Base-by-base conservation (phyloP, 2,113 vertebrate genomes). In the Silurus asotus region DNA sequence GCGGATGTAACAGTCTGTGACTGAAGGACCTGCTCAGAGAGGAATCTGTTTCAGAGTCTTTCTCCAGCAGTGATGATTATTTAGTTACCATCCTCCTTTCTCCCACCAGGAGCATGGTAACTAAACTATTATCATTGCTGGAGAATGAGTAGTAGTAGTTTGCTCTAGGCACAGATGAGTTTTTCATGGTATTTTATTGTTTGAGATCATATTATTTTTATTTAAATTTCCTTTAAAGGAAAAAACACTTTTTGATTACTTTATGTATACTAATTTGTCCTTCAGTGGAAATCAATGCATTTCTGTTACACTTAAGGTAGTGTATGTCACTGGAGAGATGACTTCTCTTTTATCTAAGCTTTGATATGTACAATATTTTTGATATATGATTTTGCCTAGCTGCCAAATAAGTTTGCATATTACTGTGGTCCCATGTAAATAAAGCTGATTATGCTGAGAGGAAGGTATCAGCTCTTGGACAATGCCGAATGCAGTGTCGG, bases 361-460 rank as follows among this genome's bases (percentile, higher is more conserved):
- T 8, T 4, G 65, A 74, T 49, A 53, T 3, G 37, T 37, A n/a
- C 62, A 15, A 61, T 64, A 49, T 85, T 37, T 65, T 11, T 59
- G 37, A 23, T 15, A 13, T 17, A 70, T 14, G 55, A 3, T 49
- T 86, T 67, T 86, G 37, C 84, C 56, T 86, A 49, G 19, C 6
- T 70, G 20, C 14, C 61, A 6, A 55, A 13, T 17, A 8, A 76
- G 65, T 86, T 86, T 61, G 67, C 65, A 80, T 65, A 51, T 64
- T 65, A 25, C 53, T 65, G 17, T 69, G n/a, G 48, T 49, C 9
- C 25, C 19, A 58, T 69, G 64, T 81, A 79, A 61, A 53, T 74
- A 19, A 17, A 20, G 13, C 6, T 67, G 10, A 69, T 69, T 19
- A 82, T 81, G 69, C 6, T 53, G 20, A 15, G 19, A 69, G 23